Evolutionary conservation across 2,797 vertebrate genomes (phyloP).

Genomic region (Phaenicophaeus curvirostris): DNA sequence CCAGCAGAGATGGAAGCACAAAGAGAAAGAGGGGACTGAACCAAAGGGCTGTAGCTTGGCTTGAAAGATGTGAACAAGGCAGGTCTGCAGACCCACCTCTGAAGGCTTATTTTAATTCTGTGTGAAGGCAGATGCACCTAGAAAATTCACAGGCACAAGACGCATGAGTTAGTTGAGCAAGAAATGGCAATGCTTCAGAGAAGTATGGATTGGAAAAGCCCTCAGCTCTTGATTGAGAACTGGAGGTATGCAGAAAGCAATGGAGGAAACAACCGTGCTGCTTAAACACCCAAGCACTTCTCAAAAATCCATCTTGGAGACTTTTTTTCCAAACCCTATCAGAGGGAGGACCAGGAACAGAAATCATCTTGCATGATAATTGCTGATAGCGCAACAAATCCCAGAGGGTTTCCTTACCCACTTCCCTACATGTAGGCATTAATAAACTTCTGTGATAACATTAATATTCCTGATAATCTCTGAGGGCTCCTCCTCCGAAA

Average conservation of each 20-base stretch:
- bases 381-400: background rate
- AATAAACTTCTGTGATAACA: slow-evolving; percentile 46
- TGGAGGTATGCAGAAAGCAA: background rate
- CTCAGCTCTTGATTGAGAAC: background rate
- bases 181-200: background rate
- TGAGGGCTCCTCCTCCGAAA: background rate
- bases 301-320: background rate
- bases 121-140: background rate
- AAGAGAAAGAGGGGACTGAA: background rate
- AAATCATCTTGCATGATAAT: slow-evolving; percentile 7
- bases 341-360: background rate
- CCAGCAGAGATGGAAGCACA: background rate
- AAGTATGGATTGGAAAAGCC: background rate
- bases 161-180: background rate
- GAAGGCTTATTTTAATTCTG: background rate
- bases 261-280: background rate
- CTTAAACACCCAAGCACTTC: background rate
- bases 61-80: background rate
- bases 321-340: background rate
- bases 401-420: slow-evolving; percentile 17
- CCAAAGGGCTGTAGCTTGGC: background rate
- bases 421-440: background rate
- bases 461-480: slow-evolving; percentile 47
- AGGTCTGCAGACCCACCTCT: background rate
- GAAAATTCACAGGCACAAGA: background rate